A percentile compares a stretch with the other conserved stretches of the same genome.
These are phyloP conservation scores for Clinocottus analis DNA, from an alignment of 2,113 vertebrate genomes.

Conservation along the genomic window DNA sequence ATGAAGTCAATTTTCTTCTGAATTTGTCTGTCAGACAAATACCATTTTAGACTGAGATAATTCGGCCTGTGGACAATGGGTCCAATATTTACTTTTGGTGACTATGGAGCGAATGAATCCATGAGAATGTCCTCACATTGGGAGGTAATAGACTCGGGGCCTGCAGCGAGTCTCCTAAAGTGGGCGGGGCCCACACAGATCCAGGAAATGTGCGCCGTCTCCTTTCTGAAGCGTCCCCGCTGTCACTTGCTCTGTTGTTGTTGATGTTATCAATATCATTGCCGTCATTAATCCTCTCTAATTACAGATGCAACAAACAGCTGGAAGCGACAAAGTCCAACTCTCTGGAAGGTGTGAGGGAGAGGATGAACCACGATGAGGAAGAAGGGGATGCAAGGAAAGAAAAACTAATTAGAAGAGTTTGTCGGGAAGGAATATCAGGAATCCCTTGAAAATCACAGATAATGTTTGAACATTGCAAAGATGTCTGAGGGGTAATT, in stretches of 20 bases:
- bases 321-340: not conserved
- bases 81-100: not conserved
- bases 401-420: not conserved
- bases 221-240: too few species aligned
- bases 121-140: not conserved
- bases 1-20: too few species aligned
- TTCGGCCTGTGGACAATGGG: too few species aligned
- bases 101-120: not conserved
- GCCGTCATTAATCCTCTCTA: not conserved
- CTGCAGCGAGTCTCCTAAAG: too few species aligned
- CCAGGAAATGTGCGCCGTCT: too few species aligned
- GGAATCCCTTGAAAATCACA: slow-evolving; percentile 12
- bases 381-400: not conserved
- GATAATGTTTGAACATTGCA: not conserved
- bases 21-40: not conserved
- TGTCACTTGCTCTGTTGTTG: not conserved
- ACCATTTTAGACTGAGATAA: not conserved
- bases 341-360: not conserved
- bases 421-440: slow-evolving; percentile 1
- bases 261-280: not conserved
- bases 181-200: too few species aligned
- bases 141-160: not conserved
- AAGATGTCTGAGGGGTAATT: slow-evolving; percentile 28
- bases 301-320: not conserved
- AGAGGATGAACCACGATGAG: not conserved